A percentile compares a stretch with the other conserved stretches of the same genome.
Evolutionary conservation across 2,113 vertebrate genomes (phyloP).

Genomic region (Ibidorhyncha struthersii): DNA sequence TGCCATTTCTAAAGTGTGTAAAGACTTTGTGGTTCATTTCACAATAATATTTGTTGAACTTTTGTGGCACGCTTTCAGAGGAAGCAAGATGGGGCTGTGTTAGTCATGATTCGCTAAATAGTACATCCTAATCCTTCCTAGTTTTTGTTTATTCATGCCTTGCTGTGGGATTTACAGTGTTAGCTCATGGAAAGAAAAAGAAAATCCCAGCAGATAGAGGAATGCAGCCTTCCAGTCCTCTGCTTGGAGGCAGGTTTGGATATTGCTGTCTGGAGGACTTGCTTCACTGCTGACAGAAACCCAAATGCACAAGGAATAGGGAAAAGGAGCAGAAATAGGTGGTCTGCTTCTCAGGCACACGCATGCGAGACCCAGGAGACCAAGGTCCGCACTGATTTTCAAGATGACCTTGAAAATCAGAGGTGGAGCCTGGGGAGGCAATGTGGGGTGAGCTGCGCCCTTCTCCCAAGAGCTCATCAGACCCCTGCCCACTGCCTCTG

Average conservation of each 20-base stretch:
- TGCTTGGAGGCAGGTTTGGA: slow-evolving; percentile 72
- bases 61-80: slow-evolving; percentile 69
- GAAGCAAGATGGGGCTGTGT: slow-evolving; percentile 62
- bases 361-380: not conserved
- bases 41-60: slow-evolving; percentile 74
- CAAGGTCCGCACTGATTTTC: not conserved
- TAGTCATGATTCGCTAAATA: slow-evolving; percentile 75
- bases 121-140: slow-evolving; percentile 70
- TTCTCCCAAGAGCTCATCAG: not conserved
- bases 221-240: slow-evolving; percentile 59
- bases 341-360: not conserved
- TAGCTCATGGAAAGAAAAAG: slow-evolving; percentile 69
- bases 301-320: not conserved
- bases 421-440: not conserved
- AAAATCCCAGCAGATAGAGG: slow-evolving; percentile 60
- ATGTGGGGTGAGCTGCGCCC: fast-evolving
- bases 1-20: slow-evolving; percentile 58
- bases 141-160: slow-evolving; percentile 76
- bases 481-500: not conserved
- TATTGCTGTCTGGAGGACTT: slow-evolving; percentile 7
- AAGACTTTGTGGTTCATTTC: slow-evolving; percentile 69
- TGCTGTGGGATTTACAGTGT: slow-evolving; percentile 71
- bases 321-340: not conserved
- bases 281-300: not conserved
- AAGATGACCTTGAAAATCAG: not conserved